These are phyloP conservation scores for Ctenicera cuprea DNA, from an alignment of 2,888 invertebrate species.

Conservation along the genomic window DNA sequence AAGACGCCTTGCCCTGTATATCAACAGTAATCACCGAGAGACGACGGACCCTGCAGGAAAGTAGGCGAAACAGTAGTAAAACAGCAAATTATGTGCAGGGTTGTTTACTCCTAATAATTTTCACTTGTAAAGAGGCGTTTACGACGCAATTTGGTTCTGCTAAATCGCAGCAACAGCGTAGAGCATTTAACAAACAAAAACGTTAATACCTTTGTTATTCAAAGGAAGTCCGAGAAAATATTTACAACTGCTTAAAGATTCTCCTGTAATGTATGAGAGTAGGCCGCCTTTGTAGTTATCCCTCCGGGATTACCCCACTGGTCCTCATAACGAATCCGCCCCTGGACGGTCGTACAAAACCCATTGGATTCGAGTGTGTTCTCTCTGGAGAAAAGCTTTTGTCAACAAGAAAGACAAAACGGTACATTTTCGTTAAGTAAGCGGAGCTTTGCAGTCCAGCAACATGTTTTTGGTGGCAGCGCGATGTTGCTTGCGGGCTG, in stretches of 20 bases:
- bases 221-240: not conserved
- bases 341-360: slow-evolving; percentile 18
- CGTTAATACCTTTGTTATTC: not conserved
- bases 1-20: not conserved
- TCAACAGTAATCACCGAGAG: not conserved
- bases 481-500: not conserved
- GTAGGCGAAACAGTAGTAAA: slow-evolving; percentile 3
- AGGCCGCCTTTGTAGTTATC: slow-evolving; percentile 2
- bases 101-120: slow-evolving; percentile 28
- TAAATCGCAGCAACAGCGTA: slow-evolving; percentile 9
- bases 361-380: slow-evolving; percentile 20
- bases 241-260: slow-evolving; percentile 5
- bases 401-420: slow-evolving; percentile 31
- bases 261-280: slow-evolving; percentile 1
- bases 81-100: slow-evolving; percentile 3
- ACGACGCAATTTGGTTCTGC: not conserved
- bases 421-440: slow-evolving; percentile 16
- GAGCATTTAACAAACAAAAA: not conserved
- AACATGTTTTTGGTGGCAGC: slow-evolving; percentile 10
- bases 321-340: slow-evolving; percentile 10
- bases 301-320: not conserved
- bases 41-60: not conserved
- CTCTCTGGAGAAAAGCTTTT: slow-evolving; percentile 6
- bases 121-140: slow-evolving; percentile 18
- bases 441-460: not conserved